These are phyloP conservation scores for Australoheros scitulus DNA, from an alignment of 2,113 vertebrate species.

Conservation along the genomic window DNA sequence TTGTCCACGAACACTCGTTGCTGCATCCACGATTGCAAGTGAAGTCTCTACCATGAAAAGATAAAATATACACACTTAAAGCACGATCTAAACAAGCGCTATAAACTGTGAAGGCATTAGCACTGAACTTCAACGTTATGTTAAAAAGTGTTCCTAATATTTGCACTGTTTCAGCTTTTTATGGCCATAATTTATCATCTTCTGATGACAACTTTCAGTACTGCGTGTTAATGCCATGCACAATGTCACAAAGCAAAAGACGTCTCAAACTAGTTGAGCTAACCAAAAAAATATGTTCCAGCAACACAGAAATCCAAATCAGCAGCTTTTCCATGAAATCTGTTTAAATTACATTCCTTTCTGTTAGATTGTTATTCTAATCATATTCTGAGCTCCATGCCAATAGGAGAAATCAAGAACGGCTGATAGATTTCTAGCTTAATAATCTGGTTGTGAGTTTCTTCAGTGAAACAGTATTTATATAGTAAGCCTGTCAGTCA, in stretches of 20 bases:
- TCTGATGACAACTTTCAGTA: neutral
- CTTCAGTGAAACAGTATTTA: neutral
- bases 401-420: neutral
- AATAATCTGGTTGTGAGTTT: neutral
- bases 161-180: neutral
- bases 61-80: neutral
- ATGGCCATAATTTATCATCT: neutral
- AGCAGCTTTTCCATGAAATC: neutral
- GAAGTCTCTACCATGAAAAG: neutral
- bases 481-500: neutral
- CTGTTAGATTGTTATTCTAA: neutral
- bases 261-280: neutral
- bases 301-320: neutral
- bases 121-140: neutral
- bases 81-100: too few species aligned
- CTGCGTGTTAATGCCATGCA: neutral
- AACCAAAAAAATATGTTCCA: neutral
- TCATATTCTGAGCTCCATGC: neutral
- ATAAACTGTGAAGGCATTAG: neutral
- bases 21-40: neutral
- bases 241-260: neutral
- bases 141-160: neutral
- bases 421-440: neutral
- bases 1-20: too few species aligned
- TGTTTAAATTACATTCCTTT: neutral